phyloP scores from a whole-genome alignment of 1,140 invertebrate genomes.

The Gonioctena quinquepunctata region DNA sequence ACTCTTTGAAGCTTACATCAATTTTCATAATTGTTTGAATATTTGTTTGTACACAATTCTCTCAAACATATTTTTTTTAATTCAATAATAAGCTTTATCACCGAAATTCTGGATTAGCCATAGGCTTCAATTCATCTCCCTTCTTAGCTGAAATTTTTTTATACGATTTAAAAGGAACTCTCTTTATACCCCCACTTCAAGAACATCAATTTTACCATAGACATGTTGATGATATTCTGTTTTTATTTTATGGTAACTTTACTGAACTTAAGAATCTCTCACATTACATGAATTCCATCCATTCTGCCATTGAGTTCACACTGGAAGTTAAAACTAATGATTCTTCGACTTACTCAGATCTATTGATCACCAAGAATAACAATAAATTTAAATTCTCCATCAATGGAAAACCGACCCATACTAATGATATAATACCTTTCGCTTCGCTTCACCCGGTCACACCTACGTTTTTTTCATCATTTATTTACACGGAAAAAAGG shows the following conservation, averaged over 20 bases:
- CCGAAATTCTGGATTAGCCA: neutral
- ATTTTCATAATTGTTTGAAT: neutral
- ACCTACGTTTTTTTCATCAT: no score
- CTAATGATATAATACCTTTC: neutral
- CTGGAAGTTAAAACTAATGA: neutral
- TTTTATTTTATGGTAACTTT: neutral
- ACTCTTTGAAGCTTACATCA: neutral
- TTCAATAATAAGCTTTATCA: neutral
- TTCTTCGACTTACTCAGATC: neutral
- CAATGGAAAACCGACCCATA: neutral
- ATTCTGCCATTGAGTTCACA: neutral
- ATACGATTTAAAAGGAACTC: neutral
- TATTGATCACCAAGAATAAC: neutral
- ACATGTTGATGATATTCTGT: neutral
- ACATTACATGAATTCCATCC: neutral
- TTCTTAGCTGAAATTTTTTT: neutral
- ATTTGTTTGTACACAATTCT: neutral
- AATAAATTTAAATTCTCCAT: neutral
- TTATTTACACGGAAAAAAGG: no score
- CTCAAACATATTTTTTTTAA: neutral
- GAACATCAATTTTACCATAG: neutral
- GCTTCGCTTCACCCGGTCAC: neutral
- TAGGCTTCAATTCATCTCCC: neutral
- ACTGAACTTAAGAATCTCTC: neutral
- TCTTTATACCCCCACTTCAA: neutral